Evolutionary conservation across 2,888 invertebrate genomes (phyloP).

Genomic region (Laspeyria flexula): DNA sequence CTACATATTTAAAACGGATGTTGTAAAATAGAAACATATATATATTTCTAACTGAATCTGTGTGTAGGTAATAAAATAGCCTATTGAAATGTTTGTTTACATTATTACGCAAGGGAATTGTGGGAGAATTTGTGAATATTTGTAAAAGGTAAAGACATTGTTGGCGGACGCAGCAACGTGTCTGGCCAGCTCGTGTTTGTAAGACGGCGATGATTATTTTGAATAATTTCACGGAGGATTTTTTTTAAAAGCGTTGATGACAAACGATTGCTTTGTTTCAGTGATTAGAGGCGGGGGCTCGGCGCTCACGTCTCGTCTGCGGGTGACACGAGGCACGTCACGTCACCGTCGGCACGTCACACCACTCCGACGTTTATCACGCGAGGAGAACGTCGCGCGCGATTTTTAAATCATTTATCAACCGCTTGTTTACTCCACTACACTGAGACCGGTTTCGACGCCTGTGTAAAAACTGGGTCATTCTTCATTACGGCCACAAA

Average conservation of each 20-base stretch:
- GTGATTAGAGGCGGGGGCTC: constrained; percentile 35
- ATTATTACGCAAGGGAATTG: no score
- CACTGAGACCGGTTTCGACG: constrained; percentile 50
- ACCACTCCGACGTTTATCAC: constrained; percentile 30
- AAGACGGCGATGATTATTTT: constrained; percentile 9
- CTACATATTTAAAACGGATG: constrained; percentile 14
- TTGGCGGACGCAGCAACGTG: neutral
- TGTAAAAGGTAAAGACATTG: neutral
- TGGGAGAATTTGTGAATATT: no score
- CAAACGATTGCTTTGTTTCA: constrained; percentile 46
- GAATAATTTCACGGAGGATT: constrained; percentile 19
- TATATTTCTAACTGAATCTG: constrained; percentile 14
- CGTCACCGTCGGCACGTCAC: constrained; percentile 33
- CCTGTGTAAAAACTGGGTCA: constrained; percentile 53
- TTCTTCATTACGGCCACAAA: constrained; percentile 51
- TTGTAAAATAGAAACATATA: constrained; percentile 13
- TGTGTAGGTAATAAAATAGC: neutral
- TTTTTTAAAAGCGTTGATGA: constrained; percentile 40
- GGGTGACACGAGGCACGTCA: no score
- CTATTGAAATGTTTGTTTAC: constrained; percentile 11
- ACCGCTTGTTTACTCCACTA: constrained; percentile 55
- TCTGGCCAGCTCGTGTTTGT: neutral
- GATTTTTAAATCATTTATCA: constrained; percentile 67
- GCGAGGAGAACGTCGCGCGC: constrained; percentile 48
- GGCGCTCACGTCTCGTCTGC: constrained; percentile 30